Conservation (phyloP, 2,888 invertebrate genomes). For the Apoda limacodes region DNA sequence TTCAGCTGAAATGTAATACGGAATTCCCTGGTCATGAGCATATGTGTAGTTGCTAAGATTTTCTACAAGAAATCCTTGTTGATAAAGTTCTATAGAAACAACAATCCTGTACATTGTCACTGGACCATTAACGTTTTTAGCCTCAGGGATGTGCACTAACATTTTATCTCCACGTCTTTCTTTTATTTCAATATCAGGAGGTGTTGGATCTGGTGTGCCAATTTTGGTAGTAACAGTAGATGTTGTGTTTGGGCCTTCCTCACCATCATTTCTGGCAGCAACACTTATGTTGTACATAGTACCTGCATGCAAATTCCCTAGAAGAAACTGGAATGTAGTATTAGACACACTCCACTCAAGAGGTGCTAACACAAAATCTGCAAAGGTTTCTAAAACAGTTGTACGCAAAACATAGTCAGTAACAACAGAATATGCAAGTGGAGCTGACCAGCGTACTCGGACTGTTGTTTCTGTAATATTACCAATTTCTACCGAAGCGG, state of each 20-base stretch:
- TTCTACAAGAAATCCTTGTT: slow-evolving; percentile 72
- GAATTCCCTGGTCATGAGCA: slow-evolving; percentile 74
- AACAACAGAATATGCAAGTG: slow-evolving; percentile 64
- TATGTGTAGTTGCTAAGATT: slow-evolving; percentile 74
- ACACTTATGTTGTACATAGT: slow-evolving; percentile 81
- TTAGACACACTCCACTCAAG: slow-evolving; percentile 72
- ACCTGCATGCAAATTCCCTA: slow-evolving; percentile 78
- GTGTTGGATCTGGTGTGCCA: slow-evolving; percentile 77
- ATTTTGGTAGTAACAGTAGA: slow-evolving; percentile 76
- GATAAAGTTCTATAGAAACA: slow-evolving; percentile 75
- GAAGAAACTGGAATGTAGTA: slow-evolving; percentile 65
- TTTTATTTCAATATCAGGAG: slow-evolving; percentile 74
- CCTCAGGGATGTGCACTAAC: slow-evolving; percentile 74
- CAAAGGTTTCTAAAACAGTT: slow-evolving; percentile 66
- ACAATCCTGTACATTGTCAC: slow-evolving; percentile 80
- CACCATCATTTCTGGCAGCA: slow-evolving; percentile 72
- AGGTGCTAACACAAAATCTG: slow-evolving; percentile 54
- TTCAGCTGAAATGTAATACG: slow-evolving; percentile 88
- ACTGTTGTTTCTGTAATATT: slow-evolving; percentile 75
- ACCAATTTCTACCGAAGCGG: slow-evolving; percentile 67
- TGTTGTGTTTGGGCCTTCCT: slow-evolving; percentile 69
- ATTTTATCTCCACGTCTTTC: slow-evolving; percentile 73
- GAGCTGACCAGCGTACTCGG: slow-evolving; percentile 69
- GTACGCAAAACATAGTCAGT: slow-evolving; percentile 69
- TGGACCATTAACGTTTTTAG: slow-evolving; percentile 83